phyloP scores from a whole-genome alignment of 2,797 vertebrate species.

The Echeneis naucrates region DNA sequence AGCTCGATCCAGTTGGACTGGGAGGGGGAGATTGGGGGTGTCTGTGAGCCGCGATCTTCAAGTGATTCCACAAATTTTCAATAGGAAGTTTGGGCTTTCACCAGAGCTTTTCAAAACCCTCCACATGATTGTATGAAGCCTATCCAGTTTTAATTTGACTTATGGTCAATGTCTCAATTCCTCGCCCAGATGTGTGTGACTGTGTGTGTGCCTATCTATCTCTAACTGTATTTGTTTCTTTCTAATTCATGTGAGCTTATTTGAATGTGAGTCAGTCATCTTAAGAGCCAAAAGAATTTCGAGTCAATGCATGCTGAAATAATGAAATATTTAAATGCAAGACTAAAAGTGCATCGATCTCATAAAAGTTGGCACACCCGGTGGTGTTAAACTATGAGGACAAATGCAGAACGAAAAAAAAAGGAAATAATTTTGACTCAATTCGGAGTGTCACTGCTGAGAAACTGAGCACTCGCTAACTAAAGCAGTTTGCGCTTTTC shows the following conservation, averaged over 20 bases:
- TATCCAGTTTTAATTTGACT: constrained; percentile 39
- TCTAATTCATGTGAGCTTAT: constrained; percentile 14
- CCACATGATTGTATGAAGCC: constrained; percentile 24
- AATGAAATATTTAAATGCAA: no score
- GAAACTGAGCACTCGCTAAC: neutral
- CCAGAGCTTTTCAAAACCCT: constrained; percentile 22
- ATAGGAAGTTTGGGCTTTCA: constrained; percentile 20
- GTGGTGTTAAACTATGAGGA: no score
- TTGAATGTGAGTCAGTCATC: constrained; percentile 19
- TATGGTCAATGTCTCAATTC: constrained; percentile 7
- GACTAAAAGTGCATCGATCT: no score
- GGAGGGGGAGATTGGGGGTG: neutral
- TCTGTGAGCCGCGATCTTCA: constrained; percentile 22
- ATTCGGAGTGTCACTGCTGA: constrained; percentile 11
- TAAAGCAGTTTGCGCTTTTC: constrained; percentile 13
- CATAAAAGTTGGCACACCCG: no score
- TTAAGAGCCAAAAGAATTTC: constrained; percentile 30
- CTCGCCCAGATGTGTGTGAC: constrained; percentile 24
- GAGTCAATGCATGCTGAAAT: no score
- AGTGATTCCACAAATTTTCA: constrained; percentile 27
- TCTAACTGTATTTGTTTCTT: constrained; percentile 9
- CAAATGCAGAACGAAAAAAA: no score
- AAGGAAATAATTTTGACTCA: constrained; percentile 20
- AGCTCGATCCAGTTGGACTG: neutral
- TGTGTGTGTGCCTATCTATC: neutral